Conservation (phyloP, 1,140 invertebrate species). For the Drosophila suzukii region DNA sequence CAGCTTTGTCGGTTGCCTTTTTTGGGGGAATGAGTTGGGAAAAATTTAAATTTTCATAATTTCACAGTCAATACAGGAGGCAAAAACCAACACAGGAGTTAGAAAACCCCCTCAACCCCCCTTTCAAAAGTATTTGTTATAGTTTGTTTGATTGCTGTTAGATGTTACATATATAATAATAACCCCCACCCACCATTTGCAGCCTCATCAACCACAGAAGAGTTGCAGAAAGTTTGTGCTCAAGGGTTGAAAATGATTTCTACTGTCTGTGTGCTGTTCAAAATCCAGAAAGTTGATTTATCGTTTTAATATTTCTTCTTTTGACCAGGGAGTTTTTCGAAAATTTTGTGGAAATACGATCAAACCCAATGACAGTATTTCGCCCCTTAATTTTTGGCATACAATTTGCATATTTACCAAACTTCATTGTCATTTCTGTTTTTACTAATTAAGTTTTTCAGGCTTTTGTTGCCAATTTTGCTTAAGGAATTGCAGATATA, state of each 20-base stretch:
- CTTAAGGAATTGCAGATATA: neutral
- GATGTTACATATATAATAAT: conserved; percentile 9
- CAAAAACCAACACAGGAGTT: conserved; percentile 1
- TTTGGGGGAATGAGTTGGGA: conserved; percentile 5
- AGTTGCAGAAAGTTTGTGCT: conserved; percentile 30
- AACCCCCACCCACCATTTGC: neutral
- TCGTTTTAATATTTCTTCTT: conserved; percentile 76
- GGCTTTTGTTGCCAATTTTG: too few species aligned
- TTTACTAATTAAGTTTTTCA: conserved; percentile 24
- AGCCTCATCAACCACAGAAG: conserved; percentile 47
- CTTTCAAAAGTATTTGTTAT: conserved; percentile 47
- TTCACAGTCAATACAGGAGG: conserved; percentile 63
- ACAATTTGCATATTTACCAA: conserved; percentile 45
- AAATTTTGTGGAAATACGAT: conserved; percentile 18
- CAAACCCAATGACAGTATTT: conserved; percentile 65
- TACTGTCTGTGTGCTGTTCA: conserved; percentile 36
- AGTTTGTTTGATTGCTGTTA: conserved; percentile 71
- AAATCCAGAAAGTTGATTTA: conserved; percentile 77
- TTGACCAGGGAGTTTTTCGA: conserved; percentile 4
- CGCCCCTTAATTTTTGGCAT: neutral
- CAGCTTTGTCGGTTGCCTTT: neutral
- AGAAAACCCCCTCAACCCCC: neutral
- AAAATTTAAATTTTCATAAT: conserved; percentile 81
- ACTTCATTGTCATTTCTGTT: conserved; percentile 21
- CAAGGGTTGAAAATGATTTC: conserved; percentile 65